Base-by-base conservation (phyloP, 2,797 vertebrate species). In the Lepilemur ruficaudatus region DNA sequence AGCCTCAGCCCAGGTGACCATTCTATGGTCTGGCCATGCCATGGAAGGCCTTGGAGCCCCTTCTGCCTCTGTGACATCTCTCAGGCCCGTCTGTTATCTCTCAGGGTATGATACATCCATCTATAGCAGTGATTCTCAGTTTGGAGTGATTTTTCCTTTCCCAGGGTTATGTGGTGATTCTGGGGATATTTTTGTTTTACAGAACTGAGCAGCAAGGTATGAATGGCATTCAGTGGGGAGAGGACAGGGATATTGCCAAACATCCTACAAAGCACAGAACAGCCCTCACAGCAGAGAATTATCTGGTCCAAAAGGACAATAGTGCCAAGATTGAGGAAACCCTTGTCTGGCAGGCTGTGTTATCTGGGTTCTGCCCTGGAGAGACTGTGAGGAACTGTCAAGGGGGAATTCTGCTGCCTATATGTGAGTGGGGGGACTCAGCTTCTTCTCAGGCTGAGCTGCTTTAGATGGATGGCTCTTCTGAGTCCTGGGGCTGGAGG, bases 301-400 rank as follows among this genome's bases (percentile, higher is more conserved):
- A 22, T 7, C 41, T 8, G 28, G 46, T 35, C 43, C 10, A 38
- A 25, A 82, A 32, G 52, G 43, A 23, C 22, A n/a, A 4, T 17
- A 3, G 10, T 50, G 9, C 17, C 38, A 41, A 14, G 23, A 15
- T 6, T 48, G 84, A 70, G 83, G 73, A 52, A 35, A 41, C 41
- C 0, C 1, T 0, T 0, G 23, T 10, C 55, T 70, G 69, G n/a
- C 1, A 32, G 75, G 4, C 41, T 52, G 2, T 4, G 52, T 52
- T 22, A 7, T 20, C 76, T 88, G 65, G 32, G 30, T 28, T 91
- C 46, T 63, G 50, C 14, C 35, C 38, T 84, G 32, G 30, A 69
- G 7, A 17, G 63, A 65, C 18, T 35, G 10, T 17, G 18, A 59
- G 69, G 55, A 46, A 28, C 43, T 46, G 18, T 48, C 5, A 48